Evolutionary conservation across 2,797 vertebrate genomes (phyloP).

Genomic region (Cuculus canorus): DNA sequence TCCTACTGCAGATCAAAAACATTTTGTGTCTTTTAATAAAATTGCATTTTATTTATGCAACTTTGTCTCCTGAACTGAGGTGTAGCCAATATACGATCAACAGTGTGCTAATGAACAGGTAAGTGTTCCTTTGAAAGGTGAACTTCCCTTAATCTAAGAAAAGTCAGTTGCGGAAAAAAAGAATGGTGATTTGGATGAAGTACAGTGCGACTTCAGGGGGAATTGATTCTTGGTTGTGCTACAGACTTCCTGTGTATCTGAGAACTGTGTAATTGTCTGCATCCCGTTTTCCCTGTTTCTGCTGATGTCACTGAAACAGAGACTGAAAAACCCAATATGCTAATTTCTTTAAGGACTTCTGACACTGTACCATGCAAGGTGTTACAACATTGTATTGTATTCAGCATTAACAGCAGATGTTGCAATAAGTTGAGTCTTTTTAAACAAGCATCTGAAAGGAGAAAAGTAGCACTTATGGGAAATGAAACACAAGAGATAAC

Average conservation of each 20-base stretch:
- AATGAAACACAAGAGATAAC: background rate
- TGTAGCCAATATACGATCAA: background rate
- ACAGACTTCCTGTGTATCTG: background rate
- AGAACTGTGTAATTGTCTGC: background rate
- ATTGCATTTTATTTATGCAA: conserved; percentile 9
- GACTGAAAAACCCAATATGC: background rate
- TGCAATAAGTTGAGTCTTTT: background rate
- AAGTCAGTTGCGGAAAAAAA: background rate
- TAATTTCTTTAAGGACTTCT: background rate
- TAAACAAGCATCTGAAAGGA: background rate
- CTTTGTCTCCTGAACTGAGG: background rate
- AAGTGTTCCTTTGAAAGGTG: conserved; percentile 32
- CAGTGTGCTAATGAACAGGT: background rate
- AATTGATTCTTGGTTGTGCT: conserved; percentile 7
- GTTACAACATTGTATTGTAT: background rate
- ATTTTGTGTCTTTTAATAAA: conserved; percentile 32
- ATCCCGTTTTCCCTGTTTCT: background rate
- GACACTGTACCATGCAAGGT: background rate
- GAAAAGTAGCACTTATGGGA: background rate
- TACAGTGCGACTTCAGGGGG: background rate
- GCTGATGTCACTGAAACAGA: background rate
- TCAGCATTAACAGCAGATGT: background rate
- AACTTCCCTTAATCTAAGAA: background rate
- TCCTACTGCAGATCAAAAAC: conserved; percentile 8
- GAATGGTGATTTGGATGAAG: background rate